phyloP scores from a whole-genome alignment of 2,797 vertebrate species.

The Artibeus lituratus region DNA sequence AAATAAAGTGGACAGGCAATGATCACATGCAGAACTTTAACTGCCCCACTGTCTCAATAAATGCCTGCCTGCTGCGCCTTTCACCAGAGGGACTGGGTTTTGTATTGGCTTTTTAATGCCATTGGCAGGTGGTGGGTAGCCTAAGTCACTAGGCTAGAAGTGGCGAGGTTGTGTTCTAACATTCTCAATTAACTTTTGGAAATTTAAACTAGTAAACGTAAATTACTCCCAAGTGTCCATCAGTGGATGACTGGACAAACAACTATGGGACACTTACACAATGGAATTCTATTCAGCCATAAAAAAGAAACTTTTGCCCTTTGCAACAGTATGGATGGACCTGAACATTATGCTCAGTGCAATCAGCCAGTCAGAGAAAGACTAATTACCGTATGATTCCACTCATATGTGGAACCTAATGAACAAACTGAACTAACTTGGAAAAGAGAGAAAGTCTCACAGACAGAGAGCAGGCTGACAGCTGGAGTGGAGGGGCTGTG shows the following conservation, averaged over 20 bases:
- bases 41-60: not conserved
- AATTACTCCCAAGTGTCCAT: not conserved
- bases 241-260: not conserved
- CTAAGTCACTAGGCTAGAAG: not conserved
- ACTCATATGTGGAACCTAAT: not conserved
- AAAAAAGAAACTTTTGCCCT: not conserved
- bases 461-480: not conserved
- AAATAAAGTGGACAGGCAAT: not conserved
- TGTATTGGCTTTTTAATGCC: not conserved
- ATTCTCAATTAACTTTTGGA: not conserved
- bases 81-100: not conserved
- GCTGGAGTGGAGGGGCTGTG: accelerated
- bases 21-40: not conserved
- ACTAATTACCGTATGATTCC: not conserved
- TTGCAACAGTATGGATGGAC: not conserved
- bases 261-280: not conserved
- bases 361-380: not conserved
- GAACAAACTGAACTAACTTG: not conserved
- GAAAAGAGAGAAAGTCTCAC: not conserved
- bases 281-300: not conserved
- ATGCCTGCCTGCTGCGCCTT: not conserved
- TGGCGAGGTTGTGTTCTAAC: not conserved
- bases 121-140: not conserved
- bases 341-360: not conserved
- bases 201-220: conserved; percentile 28